These are phyloP conservation scores for Drosophila mayaguana DNA, from an alignment of 2,888 invertebrate genomes.

Conservation along the genomic window DNA sequence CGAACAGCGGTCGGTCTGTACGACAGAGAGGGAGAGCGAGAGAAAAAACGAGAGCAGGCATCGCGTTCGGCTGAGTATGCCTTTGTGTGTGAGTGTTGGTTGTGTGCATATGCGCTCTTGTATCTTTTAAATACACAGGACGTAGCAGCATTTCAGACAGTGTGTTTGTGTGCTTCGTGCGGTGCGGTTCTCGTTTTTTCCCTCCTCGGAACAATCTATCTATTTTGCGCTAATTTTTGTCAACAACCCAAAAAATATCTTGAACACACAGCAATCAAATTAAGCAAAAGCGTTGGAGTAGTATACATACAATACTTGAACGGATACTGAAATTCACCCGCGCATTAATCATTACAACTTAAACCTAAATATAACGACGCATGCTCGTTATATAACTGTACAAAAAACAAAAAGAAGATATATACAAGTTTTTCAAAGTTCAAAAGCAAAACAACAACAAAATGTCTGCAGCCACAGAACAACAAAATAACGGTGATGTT, in stretches of 20 bases:
- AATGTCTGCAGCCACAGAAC: slow-evolving; percentile 91
- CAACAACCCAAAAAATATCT: slow-evolving; percentile 68
- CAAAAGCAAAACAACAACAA: slow-evolving; percentile 61
- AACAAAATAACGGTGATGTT: slow-evolving; percentile 89
- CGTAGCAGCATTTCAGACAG: slow-evolving; percentile 73
- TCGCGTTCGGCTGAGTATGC: slow-evolving; percentile 9
- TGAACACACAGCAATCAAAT: slow-evolving; percentile 69
- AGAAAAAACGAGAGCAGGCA: slow-evolving; percentile 48
- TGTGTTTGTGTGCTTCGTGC: slow-evolving; percentile 83
- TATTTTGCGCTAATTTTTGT: slow-evolving; percentile 78
- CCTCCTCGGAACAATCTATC: slow-evolving; percentile 58
- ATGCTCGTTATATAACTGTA: slow-evolving; percentile 77
- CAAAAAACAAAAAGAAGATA: slow-evolving; percentile 26
- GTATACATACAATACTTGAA: slow-evolving; percentile 43
- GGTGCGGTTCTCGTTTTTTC: slow-evolving; percentile 79
- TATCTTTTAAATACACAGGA: slow-evolving; percentile 80
- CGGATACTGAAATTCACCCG: slow-evolving; percentile 52
- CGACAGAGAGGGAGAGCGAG: slow-evolving; percentile 22
- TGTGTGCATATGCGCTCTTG: slow-evolving; percentile 31
- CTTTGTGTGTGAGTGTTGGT: slow-evolving; percentile 14
- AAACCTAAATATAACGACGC: slow-evolving; percentile 63
- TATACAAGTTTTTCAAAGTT: slow-evolving; percentile 34
- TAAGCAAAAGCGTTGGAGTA: slow-evolving; percentile 49
- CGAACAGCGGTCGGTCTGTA: slow-evolving; percentile 36
- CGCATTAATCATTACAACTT: slow-evolving; percentile 59